These are phyloP conservation scores for Danionella cerebrum DNA, from an alignment of 2,113 vertebrate species.

Conservation along the genomic window DNA sequence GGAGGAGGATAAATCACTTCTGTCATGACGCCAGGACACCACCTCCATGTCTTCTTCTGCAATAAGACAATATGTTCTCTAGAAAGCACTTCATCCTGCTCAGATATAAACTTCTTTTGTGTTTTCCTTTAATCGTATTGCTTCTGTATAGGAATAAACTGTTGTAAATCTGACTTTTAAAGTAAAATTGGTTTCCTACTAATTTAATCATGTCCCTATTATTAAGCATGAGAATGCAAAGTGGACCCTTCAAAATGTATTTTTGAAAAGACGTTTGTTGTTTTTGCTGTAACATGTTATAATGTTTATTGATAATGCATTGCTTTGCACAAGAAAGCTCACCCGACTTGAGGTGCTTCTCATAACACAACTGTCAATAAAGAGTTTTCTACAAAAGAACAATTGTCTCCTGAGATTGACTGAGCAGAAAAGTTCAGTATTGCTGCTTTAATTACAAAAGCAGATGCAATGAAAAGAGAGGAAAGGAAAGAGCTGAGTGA, in stretches of 20 bases:
- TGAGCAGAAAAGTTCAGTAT: not conserved
- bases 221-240: not conserved
- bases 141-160: too few species aligned
- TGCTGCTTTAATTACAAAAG: not conserved
- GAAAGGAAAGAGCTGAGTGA: not conserved
- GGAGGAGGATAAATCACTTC: constrained; percentile 31
- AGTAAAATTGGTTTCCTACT: not conserved
- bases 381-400: constrained; percentile 42
- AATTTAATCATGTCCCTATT: not conserved
- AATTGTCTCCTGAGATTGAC: too few species aligned
- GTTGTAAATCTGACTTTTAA: not conserved
- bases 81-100: not conserved
- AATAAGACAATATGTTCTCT: not conserved
- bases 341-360: constrained; percentile 40
- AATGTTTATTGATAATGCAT: constrained; percentile 46
- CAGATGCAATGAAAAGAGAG: not conserved
- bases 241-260: constrained; percentile 17
- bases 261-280: constrained; percentile 22
- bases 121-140: too few species aligned
- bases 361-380: constrained; percentile 58
- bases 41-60: too few species aligned
- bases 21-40: not conserved
- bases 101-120: not conserved
- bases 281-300: constrained; percentile 39
- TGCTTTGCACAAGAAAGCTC: constrained; percentile 49